phyloP scores from a whole-genome alignment of 2,113 vertebrate species.

The Neopipo cinnamomea region DNA sequence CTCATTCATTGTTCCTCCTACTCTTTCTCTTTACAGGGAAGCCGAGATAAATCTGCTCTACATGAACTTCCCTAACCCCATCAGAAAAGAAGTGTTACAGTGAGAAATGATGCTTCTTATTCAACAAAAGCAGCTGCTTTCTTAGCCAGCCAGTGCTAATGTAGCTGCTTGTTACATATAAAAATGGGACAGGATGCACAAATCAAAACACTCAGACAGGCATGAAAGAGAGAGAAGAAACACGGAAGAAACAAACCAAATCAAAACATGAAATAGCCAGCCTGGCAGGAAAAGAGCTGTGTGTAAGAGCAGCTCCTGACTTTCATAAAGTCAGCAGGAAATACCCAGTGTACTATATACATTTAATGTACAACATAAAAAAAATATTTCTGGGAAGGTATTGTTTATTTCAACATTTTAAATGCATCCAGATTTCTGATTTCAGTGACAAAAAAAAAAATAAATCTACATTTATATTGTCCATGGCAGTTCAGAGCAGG shows the following conservation, averaged over 20 bases:
- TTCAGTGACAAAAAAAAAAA: not conserved
- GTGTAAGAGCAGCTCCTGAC: not conserved
- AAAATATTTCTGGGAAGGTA: not conserved
- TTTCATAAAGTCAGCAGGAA: not conserved
- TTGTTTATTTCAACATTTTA: not conserved
- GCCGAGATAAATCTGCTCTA: not conserved
- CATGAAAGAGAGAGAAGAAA: conserved; percentile 23
- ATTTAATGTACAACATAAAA: not conserved
- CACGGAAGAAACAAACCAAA: not conserved
- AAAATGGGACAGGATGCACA: conserved; percentile 27
- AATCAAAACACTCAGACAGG: conserved; percentile 46
- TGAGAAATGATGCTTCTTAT: not conserved
- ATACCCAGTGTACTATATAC: not conserved
- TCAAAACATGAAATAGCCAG: not conserved
- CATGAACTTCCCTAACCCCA: not conserved
- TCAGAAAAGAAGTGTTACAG: not conserved
- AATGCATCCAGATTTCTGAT: not conserved
- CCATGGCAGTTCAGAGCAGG: not conserved
- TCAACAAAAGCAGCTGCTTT: not conserved
- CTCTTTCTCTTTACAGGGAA: not conserved
- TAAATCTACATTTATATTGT: not conserved
- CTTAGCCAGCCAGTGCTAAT: not conserved
- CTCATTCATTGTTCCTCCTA: not conserved
- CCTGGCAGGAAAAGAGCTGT: not conserved
- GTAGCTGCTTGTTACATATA: not conserved